Evolutionary conservation across 2,888 invertebrate species (phyloP).

Genomic region (Rhagonycha fulva): DNA sequence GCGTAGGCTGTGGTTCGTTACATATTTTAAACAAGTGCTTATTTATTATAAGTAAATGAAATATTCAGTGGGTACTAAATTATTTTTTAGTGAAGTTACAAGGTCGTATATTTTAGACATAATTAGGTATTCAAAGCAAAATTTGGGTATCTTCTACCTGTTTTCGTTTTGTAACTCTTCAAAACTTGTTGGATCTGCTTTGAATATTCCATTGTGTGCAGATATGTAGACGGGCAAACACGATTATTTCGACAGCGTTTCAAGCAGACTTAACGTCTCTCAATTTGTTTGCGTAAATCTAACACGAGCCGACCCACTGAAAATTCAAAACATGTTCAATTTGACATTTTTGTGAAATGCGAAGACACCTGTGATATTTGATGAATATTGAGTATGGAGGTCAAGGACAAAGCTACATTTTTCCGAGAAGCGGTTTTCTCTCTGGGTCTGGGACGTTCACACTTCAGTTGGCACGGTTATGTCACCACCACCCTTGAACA

Average conservation of each 20-base stretch:
- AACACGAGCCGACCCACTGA: not conserved
- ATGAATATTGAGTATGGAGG: not conserved
- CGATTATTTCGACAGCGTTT: constrained; percentile 8
- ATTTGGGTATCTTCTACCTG: constrained; percentile 26
- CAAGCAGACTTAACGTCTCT: not conserved
- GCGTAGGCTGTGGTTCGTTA: constrained; percentile 24
- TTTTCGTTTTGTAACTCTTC: constrained; percentile 24
- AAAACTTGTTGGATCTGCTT: constrained; percentile 12
- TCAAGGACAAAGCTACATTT: not conserved
- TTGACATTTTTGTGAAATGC: not conserved
- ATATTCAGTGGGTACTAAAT: constrained; percentile 29
- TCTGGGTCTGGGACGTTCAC: not conserved
- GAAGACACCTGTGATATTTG: not conserved
- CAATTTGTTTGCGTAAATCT: not conserved
- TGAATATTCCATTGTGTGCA: constrained; percentile 17
- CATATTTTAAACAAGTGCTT: constrained; percentile 25
- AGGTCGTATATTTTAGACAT: constrained; percentile 31
- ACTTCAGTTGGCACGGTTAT: not conserved
- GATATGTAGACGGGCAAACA: not conserved
- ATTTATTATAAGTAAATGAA: constrained; percentile 26
- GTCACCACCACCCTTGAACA: too few relatives aligned
- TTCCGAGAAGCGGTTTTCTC: not conserved
- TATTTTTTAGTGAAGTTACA: constrained; percentile 28
- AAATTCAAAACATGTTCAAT: not conserved
- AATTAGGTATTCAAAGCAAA: constrained; percentile 31